Evolutionary conservation across 2,888 invertebrate species (phyloP).

Genomic region (Diloba caeruleocephala): DNA sequence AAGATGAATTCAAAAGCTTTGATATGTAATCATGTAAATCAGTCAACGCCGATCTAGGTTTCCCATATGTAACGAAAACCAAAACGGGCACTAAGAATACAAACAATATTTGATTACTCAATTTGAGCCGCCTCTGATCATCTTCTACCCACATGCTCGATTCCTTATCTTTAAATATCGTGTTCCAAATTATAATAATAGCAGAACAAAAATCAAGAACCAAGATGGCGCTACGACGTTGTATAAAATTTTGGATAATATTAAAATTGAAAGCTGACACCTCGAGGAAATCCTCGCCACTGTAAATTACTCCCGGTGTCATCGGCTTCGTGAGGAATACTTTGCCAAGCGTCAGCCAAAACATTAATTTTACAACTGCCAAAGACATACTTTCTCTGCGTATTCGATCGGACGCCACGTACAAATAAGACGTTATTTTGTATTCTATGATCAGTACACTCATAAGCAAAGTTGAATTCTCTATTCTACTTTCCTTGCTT

Average conservation of each 20-base stretch:
- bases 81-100: conserved; percentile 91
- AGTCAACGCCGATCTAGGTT: conserved; percentile 58
- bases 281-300: conserved; percentile 74
- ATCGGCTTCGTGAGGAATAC: conserved; percentile 71
- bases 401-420: conserved; percentile 74
- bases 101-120: conserved; percentile 90
- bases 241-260: conserved; percentile 66
- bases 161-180: conserved; percentile 66
- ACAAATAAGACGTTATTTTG: conserved; percentile 73
- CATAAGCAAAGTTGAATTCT: conserved; percentile 71
- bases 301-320: conserved; percentile 68
- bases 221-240: conserved; percentile 66
- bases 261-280: conserved; percentile 74
- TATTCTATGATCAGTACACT: conserved; percentile 69
- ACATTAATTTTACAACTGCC: conserved; percentile 83
- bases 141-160: conserved; percentile 48
- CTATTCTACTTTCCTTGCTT: conserved; percentile 82
- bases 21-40: conserved; percentile 89
- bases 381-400: conserved; percentile 81
- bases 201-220: conserved; percentile 76
- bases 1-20: conserved; percentile 90
- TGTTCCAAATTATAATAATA: conserved; percentile 72
- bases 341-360: conserved; percentile 79
- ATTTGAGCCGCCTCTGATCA: conserved; percentile 65
- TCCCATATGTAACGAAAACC: conserved; percentile 67